phyloP scores from a whole-genome alignment of 2,797 vertebrate species.

The Furcifer pardalis region DNA sequence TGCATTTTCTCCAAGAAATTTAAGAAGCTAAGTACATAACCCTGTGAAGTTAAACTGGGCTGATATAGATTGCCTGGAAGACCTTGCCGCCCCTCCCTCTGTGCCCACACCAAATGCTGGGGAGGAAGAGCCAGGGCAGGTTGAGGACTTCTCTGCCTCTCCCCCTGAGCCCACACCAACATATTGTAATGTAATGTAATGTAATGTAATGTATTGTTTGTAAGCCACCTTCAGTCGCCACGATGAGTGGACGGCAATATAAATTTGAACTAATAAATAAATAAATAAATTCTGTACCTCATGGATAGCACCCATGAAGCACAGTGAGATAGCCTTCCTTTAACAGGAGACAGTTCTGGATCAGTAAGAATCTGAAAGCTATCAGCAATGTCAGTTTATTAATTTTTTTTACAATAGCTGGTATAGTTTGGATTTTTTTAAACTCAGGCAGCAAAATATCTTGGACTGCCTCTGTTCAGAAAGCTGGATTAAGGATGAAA shows the following conservation, averaged over 20 bases:
- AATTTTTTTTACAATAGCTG: background rate
- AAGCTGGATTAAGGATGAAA: background rate
- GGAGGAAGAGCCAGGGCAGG: too few species aligned
- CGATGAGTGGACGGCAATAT: too few species aligned
- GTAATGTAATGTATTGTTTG: too few species aligned
- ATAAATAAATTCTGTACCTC: too few species aligned
- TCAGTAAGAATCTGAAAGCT: background rate
- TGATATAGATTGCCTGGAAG: background rate
- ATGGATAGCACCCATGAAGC: background rate
- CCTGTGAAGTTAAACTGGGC: background rate
- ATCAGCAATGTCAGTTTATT: background rate
- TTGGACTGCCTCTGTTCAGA: background rate
- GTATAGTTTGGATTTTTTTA: background rate
- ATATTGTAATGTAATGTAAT: too few species aligned
- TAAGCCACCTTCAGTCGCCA: too few species aligned
- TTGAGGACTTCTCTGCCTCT: too few species aligned
- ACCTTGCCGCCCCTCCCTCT: too few species aligned
- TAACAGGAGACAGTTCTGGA: background rate
- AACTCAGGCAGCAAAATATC: background rate
- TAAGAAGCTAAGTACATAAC: background rate
- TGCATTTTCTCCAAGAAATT: background rate
- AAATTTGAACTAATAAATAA: too few species aligned
- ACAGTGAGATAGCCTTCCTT: background rate
- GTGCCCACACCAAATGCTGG: too few species aligned
- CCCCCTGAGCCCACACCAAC: too few species aligned